Conservation (phyloP, 2,797 vertebrate species). For the Pseudomugil tenellus region DNA sequence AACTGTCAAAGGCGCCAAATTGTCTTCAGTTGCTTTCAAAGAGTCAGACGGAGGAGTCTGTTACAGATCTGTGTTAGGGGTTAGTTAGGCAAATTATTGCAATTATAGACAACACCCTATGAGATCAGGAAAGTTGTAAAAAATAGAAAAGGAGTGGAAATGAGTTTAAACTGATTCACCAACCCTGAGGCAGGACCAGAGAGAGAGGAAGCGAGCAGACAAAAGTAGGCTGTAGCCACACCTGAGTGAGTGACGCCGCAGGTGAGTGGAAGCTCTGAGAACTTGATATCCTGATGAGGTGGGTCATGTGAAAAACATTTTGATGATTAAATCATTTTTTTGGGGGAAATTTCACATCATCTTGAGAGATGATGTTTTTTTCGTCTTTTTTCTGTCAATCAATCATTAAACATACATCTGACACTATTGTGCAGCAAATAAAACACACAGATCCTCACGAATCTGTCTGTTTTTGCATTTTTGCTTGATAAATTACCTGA, state of each 20-base stretch:
- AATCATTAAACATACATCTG: not conserved
- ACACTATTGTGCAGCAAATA: not conserved
- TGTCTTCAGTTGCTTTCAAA: conserved; percentile 18
- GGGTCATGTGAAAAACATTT: not conserved
- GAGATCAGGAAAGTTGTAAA: not conserved
- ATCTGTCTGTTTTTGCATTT: not conserved
- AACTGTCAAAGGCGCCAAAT: conserved; percentile 36
- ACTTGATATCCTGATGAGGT: conserved; percentile 14
- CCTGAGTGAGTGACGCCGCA: conserved; percentile 53
- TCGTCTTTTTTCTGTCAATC: not conserved
- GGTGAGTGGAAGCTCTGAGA: conserved; percentile 21
- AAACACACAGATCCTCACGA: not conserved
- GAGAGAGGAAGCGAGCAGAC: conserved; percentile 28
- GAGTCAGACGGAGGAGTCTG: conserved; percentile 9
- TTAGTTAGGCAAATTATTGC: not conserved
- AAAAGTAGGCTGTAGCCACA: conserved; percentile 45
- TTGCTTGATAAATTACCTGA: conserved; percentile 1
- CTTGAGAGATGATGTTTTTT: not conserved
- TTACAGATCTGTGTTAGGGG: conserved; percentile 1
- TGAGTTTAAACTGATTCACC: conserved; percentile 33
- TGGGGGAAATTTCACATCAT: not conserved
- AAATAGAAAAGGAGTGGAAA: not conserved
- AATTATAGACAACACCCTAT: not conserved
- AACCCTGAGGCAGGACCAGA: conserved; percentile 28
- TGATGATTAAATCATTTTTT: not conserved